Base-by-base conservation (phyloP, 2,797 vertebrate species). In the Peromyscus attwateri region DNA sequence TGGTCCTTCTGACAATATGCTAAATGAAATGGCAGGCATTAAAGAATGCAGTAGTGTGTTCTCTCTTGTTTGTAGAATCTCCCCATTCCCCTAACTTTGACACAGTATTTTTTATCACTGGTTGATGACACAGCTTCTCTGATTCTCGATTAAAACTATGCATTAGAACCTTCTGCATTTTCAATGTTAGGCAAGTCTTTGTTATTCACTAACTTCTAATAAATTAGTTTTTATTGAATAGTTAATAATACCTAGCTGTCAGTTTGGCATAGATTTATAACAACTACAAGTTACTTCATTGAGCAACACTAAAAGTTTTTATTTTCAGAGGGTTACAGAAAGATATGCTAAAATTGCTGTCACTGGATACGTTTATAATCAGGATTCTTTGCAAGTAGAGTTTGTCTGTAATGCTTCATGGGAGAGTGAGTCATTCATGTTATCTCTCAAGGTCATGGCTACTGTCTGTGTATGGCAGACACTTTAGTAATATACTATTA, bases 371-470 rank as follows among this genome's bases (percentile, higher is more conserved):
- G 4, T 82, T 94, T 87, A 82, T 62, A 95, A 92, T 52, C 37
- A 76, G 17, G 5, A 79, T 89, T 95, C 71, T 94, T 23, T 23
- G 25, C 29, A 84, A 70, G 40, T 3, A 43, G 2, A 60, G 10
- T 84, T 89, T 81, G 66, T 87, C 66, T 82, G 17, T 49, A 57
- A 94, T 23, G 34, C 9, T 83, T 4, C 37, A 0, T 37, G 46
- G 31, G 19, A 62, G 19, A 84, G 3, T 31, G 73, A 91, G 43
- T 85, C 31, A 85, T 55, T 40, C 8, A 52, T 57, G 70, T 46
- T 60, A 70, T 87, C 91, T 93, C 79, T 10, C 75, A 98, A 97
- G 95, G 94, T 95, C 60, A 80, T 49, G 9, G 64, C 68, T 89
- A 68, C 16, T 62, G 6, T 95, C 71, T 70, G 2, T 27, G 19